Evolutionary conservation across 1,140 invertebrate species (phyloP).

Genomic region (Calephelis nemesis): DNA sequence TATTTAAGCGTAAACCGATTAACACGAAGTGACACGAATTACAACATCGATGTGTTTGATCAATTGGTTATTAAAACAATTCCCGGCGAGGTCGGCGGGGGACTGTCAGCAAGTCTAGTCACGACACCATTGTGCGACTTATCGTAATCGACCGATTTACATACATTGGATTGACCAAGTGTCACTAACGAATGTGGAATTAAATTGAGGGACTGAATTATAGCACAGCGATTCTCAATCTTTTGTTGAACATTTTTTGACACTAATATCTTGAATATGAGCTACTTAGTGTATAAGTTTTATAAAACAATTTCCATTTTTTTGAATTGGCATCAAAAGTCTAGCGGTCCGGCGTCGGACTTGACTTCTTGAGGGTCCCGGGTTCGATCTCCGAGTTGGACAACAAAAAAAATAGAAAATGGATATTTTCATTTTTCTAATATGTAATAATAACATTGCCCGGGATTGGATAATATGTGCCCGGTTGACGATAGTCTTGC

Average conservation of each 20-base stretch:
- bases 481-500: no score
- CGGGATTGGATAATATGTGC: no score
- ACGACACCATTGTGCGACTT: conserved; percentile 30
- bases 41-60: conserved; percentile 20
- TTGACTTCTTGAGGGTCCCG: no score
- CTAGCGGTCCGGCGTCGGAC: no score
- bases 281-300: no score
- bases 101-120: conserved; percentile 24
- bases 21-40: conserved; percentile 14
- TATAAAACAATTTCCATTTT: no score
- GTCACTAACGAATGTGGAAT: conserved; percentile 15
- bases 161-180: conserved; percentile 24
- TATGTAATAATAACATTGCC: no score
- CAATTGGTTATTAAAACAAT: conserved; percentile 22
- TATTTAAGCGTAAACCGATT: conserved; percentile 13
- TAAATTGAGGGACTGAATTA: background rate
- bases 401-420: no score
- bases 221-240: background rate
- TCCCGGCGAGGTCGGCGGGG: background rate
- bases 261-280: no score
- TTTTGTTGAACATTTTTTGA: background rate
- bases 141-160: conserved; percentile 31
- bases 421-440: no score
- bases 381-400: no score
- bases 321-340: no score